Conservation (phyloP, 2,113 vertebrate genomes). For the Cheirogaleus medius region DNA sequence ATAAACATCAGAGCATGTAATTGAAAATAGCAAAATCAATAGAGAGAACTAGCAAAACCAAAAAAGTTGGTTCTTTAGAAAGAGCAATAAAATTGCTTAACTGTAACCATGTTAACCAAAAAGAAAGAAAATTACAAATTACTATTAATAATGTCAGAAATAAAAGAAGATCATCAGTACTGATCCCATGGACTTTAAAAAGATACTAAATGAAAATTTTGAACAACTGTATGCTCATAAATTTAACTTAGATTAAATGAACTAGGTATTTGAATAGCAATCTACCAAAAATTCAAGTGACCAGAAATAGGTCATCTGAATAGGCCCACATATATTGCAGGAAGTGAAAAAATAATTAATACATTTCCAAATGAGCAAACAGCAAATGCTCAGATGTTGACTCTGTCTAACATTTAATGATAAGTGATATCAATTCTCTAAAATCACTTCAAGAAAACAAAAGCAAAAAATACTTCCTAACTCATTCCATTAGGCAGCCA, state of each 20-base stretch:
- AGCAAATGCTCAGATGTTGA: neutral
- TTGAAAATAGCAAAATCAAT: neutral
- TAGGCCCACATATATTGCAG: neutral
- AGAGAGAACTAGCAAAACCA: neutral
- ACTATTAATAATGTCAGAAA: neutral
- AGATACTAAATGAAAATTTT: neutral
- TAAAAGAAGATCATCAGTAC: neutral
- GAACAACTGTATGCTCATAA: neutral
- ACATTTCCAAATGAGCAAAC: neutral
- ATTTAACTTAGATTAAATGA: neutral
- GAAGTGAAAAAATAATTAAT: neutral
- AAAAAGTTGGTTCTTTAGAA: neutral
- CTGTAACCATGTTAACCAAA: neutral
- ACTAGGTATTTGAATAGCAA: neutral
- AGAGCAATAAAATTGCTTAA: neutral
- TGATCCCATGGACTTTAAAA: neutral
- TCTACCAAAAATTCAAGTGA: neutral
- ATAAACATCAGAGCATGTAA: neutral
- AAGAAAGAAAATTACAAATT: neutral
- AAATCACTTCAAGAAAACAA: neutral
- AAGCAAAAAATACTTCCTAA: neutral
- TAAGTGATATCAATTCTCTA: neutral
- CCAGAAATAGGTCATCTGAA: neutral
- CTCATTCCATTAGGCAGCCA: neutral
- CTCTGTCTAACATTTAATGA: neutral